A percentile compares a stretch with the other conserved stretches of the same genome.
Conservation (phyloP, 1,140 invertebrate genomes). For the Aphidius ervi region DNA sequence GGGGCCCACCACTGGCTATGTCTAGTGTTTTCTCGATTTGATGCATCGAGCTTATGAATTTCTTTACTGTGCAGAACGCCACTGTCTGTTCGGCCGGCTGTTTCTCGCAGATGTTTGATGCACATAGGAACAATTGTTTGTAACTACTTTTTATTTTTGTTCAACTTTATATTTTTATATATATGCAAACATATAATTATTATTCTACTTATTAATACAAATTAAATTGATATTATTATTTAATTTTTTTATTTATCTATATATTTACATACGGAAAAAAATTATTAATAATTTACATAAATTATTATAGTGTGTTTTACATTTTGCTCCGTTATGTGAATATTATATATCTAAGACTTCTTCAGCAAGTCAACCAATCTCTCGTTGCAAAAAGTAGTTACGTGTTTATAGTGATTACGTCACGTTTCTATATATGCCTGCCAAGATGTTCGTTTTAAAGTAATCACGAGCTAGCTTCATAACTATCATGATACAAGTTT, state of each 20-base stretch:
- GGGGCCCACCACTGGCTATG: conserved; percentile 1
- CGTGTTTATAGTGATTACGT: conserved; percentile 22
- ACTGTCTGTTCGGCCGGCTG: conserved; percentile 31
- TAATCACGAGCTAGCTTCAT: conserved; percentile 15
- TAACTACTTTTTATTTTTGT: background rate
- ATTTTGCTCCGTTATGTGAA: conserved; percentile 8
- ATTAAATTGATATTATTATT: too few relatives aligned
- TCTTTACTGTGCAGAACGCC: conserved; percentile 3
- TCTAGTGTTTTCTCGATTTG: conserved; percentile 12
- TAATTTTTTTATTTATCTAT: too few relatives aligned
- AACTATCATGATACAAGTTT: background rate
- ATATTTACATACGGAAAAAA: too few relatives aligned
- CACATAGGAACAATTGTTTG: conserved; percentile 6
- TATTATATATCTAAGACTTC: conserved; percentile 8
- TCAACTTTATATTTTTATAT: too few relatives aligned
- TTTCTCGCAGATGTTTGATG: conserved; percentile 31
- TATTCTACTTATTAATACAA: too few relatives aligned
- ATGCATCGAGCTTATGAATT: conserved; percentile 7
- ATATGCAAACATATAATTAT: too few relatives aligned
- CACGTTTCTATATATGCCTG: conserved; percentile 14
- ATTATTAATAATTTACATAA: too few relatives aligned
- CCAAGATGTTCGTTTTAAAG: conserved; percentile 16
- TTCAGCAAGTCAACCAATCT: background rate
- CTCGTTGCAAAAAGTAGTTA: conserved; percentile 16
- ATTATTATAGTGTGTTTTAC: background rate